Percentiles rank a stretch among this genome's conserved stretches.
Conservation (phyloP, 2,888 invertebrate genomes). For the Octonoba sinensis region DNA sequence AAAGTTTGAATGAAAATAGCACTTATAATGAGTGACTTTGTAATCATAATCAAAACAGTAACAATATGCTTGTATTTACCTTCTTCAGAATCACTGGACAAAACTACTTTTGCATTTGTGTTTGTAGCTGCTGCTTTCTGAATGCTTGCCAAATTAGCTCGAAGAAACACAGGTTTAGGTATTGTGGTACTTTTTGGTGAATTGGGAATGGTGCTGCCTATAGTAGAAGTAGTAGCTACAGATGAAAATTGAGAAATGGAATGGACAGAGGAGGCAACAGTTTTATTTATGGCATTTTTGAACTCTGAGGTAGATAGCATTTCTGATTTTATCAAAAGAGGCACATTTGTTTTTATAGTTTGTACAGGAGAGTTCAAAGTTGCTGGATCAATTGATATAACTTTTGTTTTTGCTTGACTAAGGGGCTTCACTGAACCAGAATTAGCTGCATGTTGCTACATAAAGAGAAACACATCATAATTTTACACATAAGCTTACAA, state of each 20-base stretch:
- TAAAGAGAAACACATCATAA: neutral
- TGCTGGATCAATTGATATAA: slow-evolving; percentile 13
- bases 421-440: neutral
- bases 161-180: slow-evolving; percentile 40
- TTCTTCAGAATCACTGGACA: slow-evolving; percentile 61
- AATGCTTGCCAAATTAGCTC: slow-evolving; percentile 41
- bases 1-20: no score
- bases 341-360: slow-evolving; percentile 27
- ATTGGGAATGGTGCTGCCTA: slow-evolving; percentile 8
- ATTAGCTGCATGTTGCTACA: slow-evolving; percentile 28
- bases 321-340: slow-evolving; percentile 45
- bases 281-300: slow-evolving; percentile 20
- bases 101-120: slow-evolving; percentile 13
- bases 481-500: no score
- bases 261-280: slow-evolving; percentile 22
- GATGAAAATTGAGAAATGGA: slow-evolving; percentile 15
- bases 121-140: slow-evolving; percentile 44
- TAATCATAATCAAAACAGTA: no score
- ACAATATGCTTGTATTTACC: slow-evolving; percentile 8
- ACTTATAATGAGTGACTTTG: no score
- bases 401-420: slow-evolving; percentile 14
- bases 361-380: slow-evolving; percentile 3
- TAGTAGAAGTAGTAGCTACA: slow-evolving; percentile 4
- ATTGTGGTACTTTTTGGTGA: slow-evolving; percentile 5
- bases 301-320: neutral